These are phyloP conservation scores for Cyprinodon tularosa DNA, from an alignment of 2,113 vertebrate species.

Conservation along the genomic window DNA sequence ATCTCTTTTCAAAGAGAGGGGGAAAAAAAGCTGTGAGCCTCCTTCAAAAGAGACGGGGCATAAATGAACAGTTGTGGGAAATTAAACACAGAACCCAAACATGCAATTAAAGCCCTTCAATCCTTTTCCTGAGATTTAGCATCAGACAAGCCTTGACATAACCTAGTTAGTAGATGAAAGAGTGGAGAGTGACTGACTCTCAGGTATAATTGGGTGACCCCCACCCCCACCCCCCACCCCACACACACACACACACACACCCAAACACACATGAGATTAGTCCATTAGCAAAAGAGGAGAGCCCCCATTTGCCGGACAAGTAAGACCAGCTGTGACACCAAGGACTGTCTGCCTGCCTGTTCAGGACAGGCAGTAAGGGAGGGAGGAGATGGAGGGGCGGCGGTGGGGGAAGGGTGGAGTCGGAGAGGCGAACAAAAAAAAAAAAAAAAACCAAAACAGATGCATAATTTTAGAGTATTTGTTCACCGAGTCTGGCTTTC, in stretches of 20 bases:
- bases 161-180: slow-evolving; percentile 61
- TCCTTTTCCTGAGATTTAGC: slow-evolving; percentile 19
- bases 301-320: slow-evolving; percentile 73
- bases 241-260: neutral
- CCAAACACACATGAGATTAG: slow-evolving; percentile 56
- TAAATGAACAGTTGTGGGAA: slow-evolving; percentile 35
- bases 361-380: slow-evolving; percentile 21
- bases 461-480: slow-evolving; percentile 66
- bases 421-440: slow-evolving; percentile 68
- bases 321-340: slow-evolving; percentile 78
- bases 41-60: slow-evolving; percentile 48
- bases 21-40: slow-evolving; percentile 31
- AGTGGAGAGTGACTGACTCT: slow-evolving; percentile 51
- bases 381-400: slow-evolving; percentile 22
- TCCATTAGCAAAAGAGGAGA: slow-evolving; percentile 71
- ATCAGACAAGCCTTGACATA: slow-evolving; percentile 47
- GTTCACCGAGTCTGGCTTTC: slow-evolving; percentile 51
- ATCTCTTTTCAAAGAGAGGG: slow-evolving; percentile 40
- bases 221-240: slow-evolving; percentile 7
- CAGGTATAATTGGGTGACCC: slow-evolving; percentile 72
- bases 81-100: slow-evolving; percentile 20
- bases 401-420: slow-evolving; percentile 63
- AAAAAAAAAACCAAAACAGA: slow-evolving; percentile 49
- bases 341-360: slow-evolving; percentile 39
- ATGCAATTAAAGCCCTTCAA: slow-evolving; percentile 49